phyloP scores from a whole-genome alignment of 2,888 invertebrate genomes.

The Axea sp. region DNA sequence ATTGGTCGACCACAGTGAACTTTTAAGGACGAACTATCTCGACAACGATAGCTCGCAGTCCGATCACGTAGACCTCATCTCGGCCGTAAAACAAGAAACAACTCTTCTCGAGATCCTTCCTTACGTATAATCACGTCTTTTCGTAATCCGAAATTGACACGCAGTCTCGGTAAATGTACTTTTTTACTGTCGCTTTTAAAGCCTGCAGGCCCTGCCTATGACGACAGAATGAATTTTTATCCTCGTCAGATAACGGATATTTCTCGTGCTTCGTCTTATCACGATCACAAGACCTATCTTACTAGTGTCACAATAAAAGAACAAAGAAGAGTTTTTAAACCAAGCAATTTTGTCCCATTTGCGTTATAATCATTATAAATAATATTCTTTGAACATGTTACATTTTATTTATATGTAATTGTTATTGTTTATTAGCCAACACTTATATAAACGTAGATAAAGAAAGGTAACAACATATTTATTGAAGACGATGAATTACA shows the following conservation, averaged over 20 bases:
- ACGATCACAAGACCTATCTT: constrained; percentile 27
- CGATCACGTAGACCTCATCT: constrained; percentile 78
- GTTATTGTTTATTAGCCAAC: no score
- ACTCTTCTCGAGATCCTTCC: constrained; percentile 62
- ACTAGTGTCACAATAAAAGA: constrained; percentile 32
- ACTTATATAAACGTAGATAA: no score
- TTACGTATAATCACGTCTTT: constrained; percentile 61
- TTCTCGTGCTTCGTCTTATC: constrained; percentile 34
- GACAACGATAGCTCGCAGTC: constrained; percentile 64
- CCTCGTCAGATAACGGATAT: constrained; percentile 51
- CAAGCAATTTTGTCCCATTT: no score
- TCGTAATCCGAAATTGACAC: constrained; percentile 58
- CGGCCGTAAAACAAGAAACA: constrained; percentile 68
- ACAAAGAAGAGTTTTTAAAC: constrained; percentile 3
- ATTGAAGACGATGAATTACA: no score
- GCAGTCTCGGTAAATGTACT: constrained; percentile 55
- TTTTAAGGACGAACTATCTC: constrained; percentile 64
- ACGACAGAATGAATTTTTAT: constrained; percentile 58
- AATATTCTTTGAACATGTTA: no score
- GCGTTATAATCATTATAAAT: no score
- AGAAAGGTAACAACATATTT: no score
- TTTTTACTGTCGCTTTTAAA: constrained; percentile 57
- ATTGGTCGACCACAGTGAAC: constrained; percentile 68
- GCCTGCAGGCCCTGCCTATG: constrained; percentile 44
- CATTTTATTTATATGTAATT: no score